phyloP scores from a whole-genome alignment of 2,888 invertebrate genomes.

The Aspidapion aeneum region DNA sequence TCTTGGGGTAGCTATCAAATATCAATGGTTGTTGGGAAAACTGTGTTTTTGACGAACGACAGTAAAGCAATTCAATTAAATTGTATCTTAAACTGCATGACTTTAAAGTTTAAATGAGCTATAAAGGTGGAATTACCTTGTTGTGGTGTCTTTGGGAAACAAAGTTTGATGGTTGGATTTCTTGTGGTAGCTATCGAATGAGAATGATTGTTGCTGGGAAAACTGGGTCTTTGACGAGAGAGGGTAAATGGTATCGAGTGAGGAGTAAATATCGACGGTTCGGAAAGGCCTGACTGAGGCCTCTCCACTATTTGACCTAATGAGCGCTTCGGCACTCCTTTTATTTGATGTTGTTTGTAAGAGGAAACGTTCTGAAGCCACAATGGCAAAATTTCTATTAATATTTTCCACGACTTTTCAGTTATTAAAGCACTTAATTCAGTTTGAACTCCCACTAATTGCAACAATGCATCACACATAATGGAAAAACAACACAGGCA shows the following conservation, averaged over 20 bases:
- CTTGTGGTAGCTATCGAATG: conserved; percentile 32
- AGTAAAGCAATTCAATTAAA: too few relatives aligned
- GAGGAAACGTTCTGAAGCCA: conserved; percentile 46
- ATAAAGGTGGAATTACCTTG: too few relatives aligned
- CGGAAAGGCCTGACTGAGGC: conserved; percentile 23
- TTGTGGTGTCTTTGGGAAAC: conserved; percentile 24
- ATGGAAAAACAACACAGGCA: conserved; percentile 35
- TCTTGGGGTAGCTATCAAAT: conserved; percentile 32
- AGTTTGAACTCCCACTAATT: conserved; percentile 32
- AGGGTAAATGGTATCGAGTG: conserved; percentile 35
- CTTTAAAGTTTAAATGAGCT: too few relatives aligned
- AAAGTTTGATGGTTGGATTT: conserved; percentile 26
- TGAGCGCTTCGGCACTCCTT: conserved; percentile 31
- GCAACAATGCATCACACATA: conserved; percentile 43
- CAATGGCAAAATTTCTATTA: conserved; percentile 40
- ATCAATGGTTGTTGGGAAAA: conserved; percentile 31
- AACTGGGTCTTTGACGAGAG: conserved; percentile 31
- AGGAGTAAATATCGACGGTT: conserved; percentile 31
- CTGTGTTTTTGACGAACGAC: too few relatives aligned
- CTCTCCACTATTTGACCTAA: conserved; percentile 36
- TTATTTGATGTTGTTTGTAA: conserved; percentile 33
- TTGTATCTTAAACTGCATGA: too few relatives aligned
- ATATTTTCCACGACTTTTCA: conserved; percentile 29
- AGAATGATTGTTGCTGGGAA: conserved; percentile 32
- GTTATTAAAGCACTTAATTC: conserved; percentile 32